Evolutionary conservation across 2,888 invertebrate species (phyloP).

Genomic region (Didymodactylos carnosus): DNA sequence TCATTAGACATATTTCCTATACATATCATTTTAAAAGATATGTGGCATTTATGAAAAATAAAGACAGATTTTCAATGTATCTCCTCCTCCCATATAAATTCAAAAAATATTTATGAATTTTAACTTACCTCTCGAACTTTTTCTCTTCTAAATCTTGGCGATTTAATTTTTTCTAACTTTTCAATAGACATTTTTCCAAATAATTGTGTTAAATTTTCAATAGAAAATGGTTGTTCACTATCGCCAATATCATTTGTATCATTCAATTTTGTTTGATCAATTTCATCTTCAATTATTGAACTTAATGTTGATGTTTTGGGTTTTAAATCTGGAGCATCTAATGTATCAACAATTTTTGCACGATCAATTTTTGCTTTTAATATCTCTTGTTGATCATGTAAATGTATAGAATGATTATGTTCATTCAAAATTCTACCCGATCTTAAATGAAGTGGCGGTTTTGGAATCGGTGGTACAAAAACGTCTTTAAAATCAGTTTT

Average conservation of each 20-base stretch:
- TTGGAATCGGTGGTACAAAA: not conserved
- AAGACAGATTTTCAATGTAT: no score
- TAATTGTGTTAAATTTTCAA: not conserved
- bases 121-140: conserved; percentile 1
- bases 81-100: no score
- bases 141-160: not conserved
- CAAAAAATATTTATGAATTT: no score
- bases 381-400: not conserved
- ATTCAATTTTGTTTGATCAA: no score
- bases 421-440: not conserved
- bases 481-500: not conserved
- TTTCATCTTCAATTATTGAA: no score
- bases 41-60: no score
- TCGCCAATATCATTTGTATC: not conserved
- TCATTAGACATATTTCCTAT: no score
- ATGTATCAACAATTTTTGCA: no score
- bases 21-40: no score
- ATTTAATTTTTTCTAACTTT: not conserved
- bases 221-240: not conserved
- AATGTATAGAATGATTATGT: not conserved
- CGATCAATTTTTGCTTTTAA: not conserved
- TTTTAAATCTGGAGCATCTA: not conserved
- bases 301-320: no score
- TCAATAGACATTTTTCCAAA: not conserved
- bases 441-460: not conserved